Base-by-base conservation (phyloP, 2,113 vertebrate species). In the Isichthys henryi region DNA sequence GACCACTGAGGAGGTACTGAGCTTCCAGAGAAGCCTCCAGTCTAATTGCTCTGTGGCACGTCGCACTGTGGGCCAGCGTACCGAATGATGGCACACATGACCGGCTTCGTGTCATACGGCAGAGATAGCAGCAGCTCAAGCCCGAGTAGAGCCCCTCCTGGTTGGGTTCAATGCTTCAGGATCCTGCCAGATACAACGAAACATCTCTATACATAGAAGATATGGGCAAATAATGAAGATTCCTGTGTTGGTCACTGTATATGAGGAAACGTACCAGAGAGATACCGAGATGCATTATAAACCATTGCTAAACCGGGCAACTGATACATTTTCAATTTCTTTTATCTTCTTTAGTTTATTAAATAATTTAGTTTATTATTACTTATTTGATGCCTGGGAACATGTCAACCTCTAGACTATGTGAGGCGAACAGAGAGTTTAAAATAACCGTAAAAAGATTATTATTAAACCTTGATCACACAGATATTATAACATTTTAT, bases 1-100 rank as follows among this genome's bases (percentile, higher is more conserved):
- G 94, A 94, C 94, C 93, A 94, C 92, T 90, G 93, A 95, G 91
- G 93, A 94, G 94, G 92, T 90, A 92, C 91, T 91, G 93, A 93
- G 93, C 91, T 91, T 92, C 92, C 94, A 92, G 94, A 94, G 92
- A 91, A 84, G 82, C 21, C 82, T 48, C 19, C 43, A 91, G 91
- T 93, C 94, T 96, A 95, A 96, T 96, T 95, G 95, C 95, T 95
- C 95, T 95, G 93, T 93, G 94, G 94, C 94, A 93, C 93, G 94
- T 93, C 92, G 94, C 94, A 93, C 95, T 95, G 94, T 94, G 94
- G 93, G 94, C 92, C 92, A 92, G 93, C 93, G 92, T 93, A 93
- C 93, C 91, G 94, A 95, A 92, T 92, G 92, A 93, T 91, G 93
- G 91, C 92, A 80, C 74, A 80, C 7, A 17, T 43, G n/a, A 17